Conservation (phyloP, 1,140 invertebrate species). For the Drosophila pallidifrons region DNA sequence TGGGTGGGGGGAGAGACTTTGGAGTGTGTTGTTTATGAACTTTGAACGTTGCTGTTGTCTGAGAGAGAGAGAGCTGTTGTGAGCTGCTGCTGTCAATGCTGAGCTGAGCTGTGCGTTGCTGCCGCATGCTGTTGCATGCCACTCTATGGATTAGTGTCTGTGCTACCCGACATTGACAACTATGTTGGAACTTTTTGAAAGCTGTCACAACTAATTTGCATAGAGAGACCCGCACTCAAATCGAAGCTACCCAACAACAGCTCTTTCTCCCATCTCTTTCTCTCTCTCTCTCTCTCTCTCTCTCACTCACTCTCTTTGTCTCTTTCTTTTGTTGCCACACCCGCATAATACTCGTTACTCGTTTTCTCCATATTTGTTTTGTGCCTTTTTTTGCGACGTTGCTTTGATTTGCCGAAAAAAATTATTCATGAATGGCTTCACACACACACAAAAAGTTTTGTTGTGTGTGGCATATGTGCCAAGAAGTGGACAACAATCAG, state of each 20-base stretch:
- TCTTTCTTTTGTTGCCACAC: neutral
- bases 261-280: neutral
- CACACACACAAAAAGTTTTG: slow-evolving; percentile 5
- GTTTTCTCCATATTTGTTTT: slow-evolving; percentile 35
- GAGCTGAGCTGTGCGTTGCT: neutral
- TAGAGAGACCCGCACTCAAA: slow-evolving; percentile 33
- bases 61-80: neutral
- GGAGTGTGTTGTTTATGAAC: slow-evolving; percentile 61
- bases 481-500: neutral
- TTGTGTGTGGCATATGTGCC: neutral
- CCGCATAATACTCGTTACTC: slow-evolving; percentile 7
- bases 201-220: slow-evolving; percentile 83
- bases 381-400: slow-evolving; percentile 7
- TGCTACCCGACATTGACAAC: slow-evolving; percentile 59
- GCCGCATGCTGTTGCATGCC: slow-evolving; percentile 40
- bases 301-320: neutral
- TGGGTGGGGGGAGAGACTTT: neutral
- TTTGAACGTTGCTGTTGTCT: slow-evolving; percentile 56
- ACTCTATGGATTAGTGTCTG: slow-evolving; percentile 43
- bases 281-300: neutral
- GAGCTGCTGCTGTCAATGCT: slow-evolving; percentile 8
- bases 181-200: slow-evolving; percentile 78
- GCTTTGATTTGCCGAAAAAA: slow-evolving; percentile 53
- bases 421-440: slow-evolving; percentile 2
- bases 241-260: neutral